phyloP scores from a whole-genome alignment of 2,797 vertebrate genomes.

The Crypturellus tataupa region DNA sequence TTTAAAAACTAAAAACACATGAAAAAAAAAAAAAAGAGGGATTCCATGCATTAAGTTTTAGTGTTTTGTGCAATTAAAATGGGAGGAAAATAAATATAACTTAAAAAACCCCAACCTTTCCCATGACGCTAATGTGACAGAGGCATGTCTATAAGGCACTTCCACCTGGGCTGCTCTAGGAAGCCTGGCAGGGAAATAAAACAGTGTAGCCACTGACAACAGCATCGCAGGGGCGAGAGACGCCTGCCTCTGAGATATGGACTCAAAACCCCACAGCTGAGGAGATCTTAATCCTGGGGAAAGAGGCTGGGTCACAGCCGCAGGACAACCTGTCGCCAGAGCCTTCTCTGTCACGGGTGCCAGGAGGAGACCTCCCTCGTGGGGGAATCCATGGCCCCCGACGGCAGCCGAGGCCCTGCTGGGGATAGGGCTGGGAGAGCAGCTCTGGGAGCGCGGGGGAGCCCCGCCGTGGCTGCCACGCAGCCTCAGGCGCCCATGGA shows the following conservation, averaged over 20 bases:
- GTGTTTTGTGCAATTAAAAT: constrained; percentile 84
- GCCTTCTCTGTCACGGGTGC: neutral
- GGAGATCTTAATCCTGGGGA: neutral
- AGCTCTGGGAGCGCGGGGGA: neutral
- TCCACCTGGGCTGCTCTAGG: constrained; percentile 65
- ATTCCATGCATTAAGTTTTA: constrained; percentile 78
- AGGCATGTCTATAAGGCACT: constrained; percentile 77
- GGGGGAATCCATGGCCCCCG: neutral
- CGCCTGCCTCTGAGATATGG: neutral
- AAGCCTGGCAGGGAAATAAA: constrained; percentile 45
- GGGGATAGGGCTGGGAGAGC: accelerated
- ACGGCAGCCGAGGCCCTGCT: neutral
- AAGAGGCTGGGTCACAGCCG: neutral
- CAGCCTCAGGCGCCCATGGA: neutral
- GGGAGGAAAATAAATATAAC: constrained; percentile 85
- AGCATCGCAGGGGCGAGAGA: constrained; percentile 11
- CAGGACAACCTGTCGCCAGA: accelerated
- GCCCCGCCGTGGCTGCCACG: neutral
- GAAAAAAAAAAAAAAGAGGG: neutral
- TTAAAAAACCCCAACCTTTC: constrained; percentile 69
- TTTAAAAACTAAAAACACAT: constrained; percentile 60
- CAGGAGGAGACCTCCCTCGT: neutral
- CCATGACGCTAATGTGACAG: constrained; percentile 74
- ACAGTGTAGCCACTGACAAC: constrained; percentile 58
- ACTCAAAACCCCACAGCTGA: neutral